A percentile compares a stretch with the other conserved stretches of the same genome.
Evolutionary conservation across 1,140 invertebrate species (phyloP).

Genomic region (Lasioglossum baleicum): DNA sequence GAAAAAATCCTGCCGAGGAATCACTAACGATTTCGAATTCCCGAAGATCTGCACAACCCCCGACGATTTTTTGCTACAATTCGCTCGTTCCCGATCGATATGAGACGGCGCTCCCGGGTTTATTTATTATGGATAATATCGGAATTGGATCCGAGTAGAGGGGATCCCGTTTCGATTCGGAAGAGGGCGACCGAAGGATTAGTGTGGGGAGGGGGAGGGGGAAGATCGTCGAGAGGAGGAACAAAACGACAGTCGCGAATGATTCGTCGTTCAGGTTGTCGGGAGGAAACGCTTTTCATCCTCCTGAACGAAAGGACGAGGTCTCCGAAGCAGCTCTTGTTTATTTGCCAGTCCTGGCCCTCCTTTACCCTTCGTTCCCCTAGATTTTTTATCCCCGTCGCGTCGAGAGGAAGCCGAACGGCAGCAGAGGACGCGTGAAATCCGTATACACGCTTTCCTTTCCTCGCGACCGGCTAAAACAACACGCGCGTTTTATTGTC

Average conservation of each 20-base stretch:
- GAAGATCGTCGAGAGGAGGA: slow-evolving; percentile 12
- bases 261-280: slow-evolving; percentile 1
- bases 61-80: too few relatives aligned
- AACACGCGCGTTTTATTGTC: slow-evolving; percentile 27
- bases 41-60: too few relatives aligned
- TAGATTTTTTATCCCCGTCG: not conserved
- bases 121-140: slow-evolving; percentile 66
- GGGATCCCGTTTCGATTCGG: not conserved
- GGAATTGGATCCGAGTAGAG: slow-evolving; percentile 52
- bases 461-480: slow-evolving; percentile 13
- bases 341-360: not conserved
- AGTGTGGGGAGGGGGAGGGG: not conserved
- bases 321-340: slow-evolving; percentile 5
- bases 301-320: slow-evolving; percentile 4
- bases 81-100: too few relatives aligned
- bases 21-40: too few relatives aligned
- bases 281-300: slow-evolving; percentile 39
- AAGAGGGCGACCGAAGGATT: not conserved
- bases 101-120: not conserved
- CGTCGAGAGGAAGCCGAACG: not conserved
- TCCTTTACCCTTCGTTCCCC: not conserved
- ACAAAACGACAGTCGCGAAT: slow-evolving; percentile 7
- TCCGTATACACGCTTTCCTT: not conserved
- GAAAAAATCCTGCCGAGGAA: too few relatives aligned
- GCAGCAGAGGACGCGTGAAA: slow-evolving; percentile 26